Percentiles rank a stretch among this genome's conserved stretches.
These are phyloP conservation scores for Toxotes jaculatrix DNA, from an alignment of 2,113 vertebrate genomes.

Conservation along the genomic window DNA sequence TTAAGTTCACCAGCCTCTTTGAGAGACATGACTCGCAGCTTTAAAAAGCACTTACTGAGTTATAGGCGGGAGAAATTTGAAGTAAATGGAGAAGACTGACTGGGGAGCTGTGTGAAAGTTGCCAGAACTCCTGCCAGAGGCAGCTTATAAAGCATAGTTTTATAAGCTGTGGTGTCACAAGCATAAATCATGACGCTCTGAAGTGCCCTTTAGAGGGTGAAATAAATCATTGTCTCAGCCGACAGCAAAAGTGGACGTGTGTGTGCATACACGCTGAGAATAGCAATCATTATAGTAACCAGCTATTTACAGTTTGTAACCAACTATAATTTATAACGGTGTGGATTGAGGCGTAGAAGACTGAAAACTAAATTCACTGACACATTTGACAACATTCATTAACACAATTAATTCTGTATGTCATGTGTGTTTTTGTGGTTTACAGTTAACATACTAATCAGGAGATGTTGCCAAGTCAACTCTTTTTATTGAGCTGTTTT, in stretches of 20 bases:
- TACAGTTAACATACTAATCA: constrained; percentile 1
- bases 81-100: constrained; percentile 23
- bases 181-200: constrained; percentile 56
- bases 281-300: background rate
- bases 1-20: constrained; percentile 14
- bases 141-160: constrained; percentile 61
- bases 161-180: constrained; percentile 55
- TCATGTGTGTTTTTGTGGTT: constrained; percentile 2
- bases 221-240: constrained; percentile 65
- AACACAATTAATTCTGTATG: constrained; percentile 1
- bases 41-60: constrained; percentile 42
- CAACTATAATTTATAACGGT: constrained; percentile 28
- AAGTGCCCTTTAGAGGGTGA: constrained; percentile 53
- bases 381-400: constrained; percentile 1
- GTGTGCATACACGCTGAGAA: constrained; percentile 7
- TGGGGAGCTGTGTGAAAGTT: constrained; percentile 40
- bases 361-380: constrained; percentile 17
- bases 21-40: constrained; percentile 38
- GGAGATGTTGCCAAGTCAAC: background rate
- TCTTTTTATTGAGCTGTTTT: background rate
- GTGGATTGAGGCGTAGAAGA: background rate
- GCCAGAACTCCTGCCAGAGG: constrained; percentile 59
- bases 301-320: constrained; percentile 31
- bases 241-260: constrained; percentile 8
- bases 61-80: constrained; percentile 18